Base-by-base conservation (phyloP, 2,888 invertebrate species). In the Mesorhabditis sp. region DNA sequence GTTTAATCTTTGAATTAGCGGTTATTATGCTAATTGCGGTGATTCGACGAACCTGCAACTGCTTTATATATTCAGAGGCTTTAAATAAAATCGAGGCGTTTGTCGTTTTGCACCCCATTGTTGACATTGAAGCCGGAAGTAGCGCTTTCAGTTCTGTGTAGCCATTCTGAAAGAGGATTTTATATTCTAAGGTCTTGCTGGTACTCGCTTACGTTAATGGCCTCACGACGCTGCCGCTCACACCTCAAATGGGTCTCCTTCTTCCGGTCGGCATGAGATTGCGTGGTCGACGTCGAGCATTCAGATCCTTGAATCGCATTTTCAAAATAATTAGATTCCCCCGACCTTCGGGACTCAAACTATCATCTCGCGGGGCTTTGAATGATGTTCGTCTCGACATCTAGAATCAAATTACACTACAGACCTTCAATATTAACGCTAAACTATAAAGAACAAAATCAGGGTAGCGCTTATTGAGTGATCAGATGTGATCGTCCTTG, bases 211-310 rank as follows among this genome's bases (percentile, higher is more conserved):
- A 80, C 80, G 73, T 83, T 83, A 41, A 83, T 83, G 0, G 83
- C 83, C 64, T 86, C 86, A 15, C 86, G 69, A 43, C 86, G 72
- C 66, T 86, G 85, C 50, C 86, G 74, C 71, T 86, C 86, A 74
- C 86, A 86, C 43, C 85, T 69, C 62, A 86, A 70, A 75, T 86
- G 86, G 0, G 85, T 85, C 28, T 77, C 78, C 69, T 85, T 85
- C 69, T 86, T 86, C 5, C 84, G 73, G 45, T 86, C 85, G 10
- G 76, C 80, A 15, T 50, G 69, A 6, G 61, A 65, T 28, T 7
- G 43, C 2, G 61, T 6, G 5, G 66, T 68, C 7, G 72, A 72
- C 13, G 66, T 68, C 10, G 72, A 65, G 58, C 58, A 50, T 50
- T 50, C 58, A 10, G 58, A 50, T 50, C 58, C 58, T 50, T 13